Evolutionary conservation across 2,888 invertebrate genomes (phyloP), one percentile per base, ranked within the genome.

Genomic region (Amblyjoppa proteus): DNA sequence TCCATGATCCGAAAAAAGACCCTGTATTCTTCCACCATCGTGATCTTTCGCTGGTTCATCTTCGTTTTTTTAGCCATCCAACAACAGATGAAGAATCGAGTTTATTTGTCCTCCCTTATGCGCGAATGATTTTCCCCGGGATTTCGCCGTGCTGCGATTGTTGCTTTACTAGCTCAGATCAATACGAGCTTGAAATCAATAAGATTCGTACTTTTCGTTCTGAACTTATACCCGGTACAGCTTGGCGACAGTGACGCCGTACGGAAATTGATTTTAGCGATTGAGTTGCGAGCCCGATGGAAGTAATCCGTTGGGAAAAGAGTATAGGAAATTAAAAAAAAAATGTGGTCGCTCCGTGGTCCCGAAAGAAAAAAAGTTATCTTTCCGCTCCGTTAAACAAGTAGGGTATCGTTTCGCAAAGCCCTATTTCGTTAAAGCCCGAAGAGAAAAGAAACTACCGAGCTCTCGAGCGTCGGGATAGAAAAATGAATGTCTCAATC

Each of bases 231-330:
- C 20, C 6, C 53, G 53, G 2, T 64, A 31, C 34, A 64, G 34
- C 61, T 49, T 64, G 38, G 11, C 4, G 9, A 11, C 41, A 49
- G 6, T 58, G 25, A 25, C n/a, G 53, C 31, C 6, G 53, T 4
- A 51, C 71, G 71, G 71, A 80, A 73, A 73, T 80, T 80, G 71
- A 80, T 73, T 80, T 28, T 31, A 11, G 51, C 71, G 71, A 73
- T 80, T 71, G 71, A 73, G 16, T 16, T 34, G 41, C n/a, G 56
- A 53, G 31, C 13, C 58, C 20, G 25, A 20, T 31, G 38, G 51
- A 28, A 49, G 41, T 79, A n/a, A 49, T 64, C 45, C 41, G 16
- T 38, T 58, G 58, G 41, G 20, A 16, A 51, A 73, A 6, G 13
- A 20, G 61, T 13, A 2, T 34, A 38, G 16, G 66, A 71, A 51